A percentile compares a stretch with the other conserved stretches of the same genome.
These are phyloP conservation scores for Rhodeus uyekii DNA, from an alignment of 2,797 vertebrate genomes.

Conservation along the genomic window DNA sequence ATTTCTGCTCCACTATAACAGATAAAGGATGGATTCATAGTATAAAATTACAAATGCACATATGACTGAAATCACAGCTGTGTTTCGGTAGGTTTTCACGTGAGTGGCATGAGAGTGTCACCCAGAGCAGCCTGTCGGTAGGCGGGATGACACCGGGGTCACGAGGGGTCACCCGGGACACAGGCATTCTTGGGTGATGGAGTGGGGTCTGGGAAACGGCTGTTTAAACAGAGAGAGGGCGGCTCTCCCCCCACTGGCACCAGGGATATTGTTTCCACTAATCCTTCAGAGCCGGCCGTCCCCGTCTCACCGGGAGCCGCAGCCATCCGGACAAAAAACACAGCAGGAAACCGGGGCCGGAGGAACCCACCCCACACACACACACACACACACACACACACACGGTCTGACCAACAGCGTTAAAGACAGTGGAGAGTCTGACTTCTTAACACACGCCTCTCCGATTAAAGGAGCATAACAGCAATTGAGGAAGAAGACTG, in stretches of 20 bases:
- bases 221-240: constrained; percentile 73
- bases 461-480: neutral
- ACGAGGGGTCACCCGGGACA: constrained; percentile 55
- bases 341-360: constrained; percentile 58
- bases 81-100: neutral
- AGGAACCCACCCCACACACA: constrained; percentile 11
- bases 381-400: neutral
- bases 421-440: neutral
- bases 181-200: constrained; percentile 66
- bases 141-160: constrained; percentile 55
- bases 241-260: constrained; percentile 72
- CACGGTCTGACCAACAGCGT: constrained; percentile 17
- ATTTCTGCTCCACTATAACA: too few species aligned
- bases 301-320: constrained; percentile 57
- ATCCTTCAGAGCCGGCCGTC: constrained; percentile 68
- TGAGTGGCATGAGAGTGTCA: constrained; percentile 56
- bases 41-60: neutral
- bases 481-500: neutral
- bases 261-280: constrained; percentile 74
- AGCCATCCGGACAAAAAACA: constrained; percentile 62
- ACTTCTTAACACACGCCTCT: constrained; percentile 13
- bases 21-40: too few species aligned
- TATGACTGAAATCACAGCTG: constrained; percentile 12
- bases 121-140: constrained; percentile 54
- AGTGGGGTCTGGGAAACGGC: constrained; percentile 72